These are phyloP conservation scores for Phodopus roborovskii DNA, from an alignment of 2,113 vertebrate genomes.

Conservation along the genomic window DNA sequence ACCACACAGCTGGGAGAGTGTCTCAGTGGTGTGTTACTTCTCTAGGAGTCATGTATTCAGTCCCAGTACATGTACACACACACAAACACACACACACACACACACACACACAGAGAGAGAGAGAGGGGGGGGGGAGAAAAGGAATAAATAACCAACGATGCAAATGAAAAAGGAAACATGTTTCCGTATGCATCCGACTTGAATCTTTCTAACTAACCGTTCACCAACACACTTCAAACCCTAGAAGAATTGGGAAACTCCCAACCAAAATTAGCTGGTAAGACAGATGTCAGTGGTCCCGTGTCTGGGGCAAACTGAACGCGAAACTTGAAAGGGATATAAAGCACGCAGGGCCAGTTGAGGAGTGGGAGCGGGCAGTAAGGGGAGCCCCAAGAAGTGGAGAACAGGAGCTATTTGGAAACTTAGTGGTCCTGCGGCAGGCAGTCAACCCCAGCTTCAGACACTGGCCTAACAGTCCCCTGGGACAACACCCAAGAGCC, in stretches of 20 bases:
- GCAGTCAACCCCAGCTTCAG: conserved; percentile 66
- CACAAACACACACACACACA: not conserved
- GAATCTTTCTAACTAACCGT: not conserved
- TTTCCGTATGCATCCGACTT: not conserved
- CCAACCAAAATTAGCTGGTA: not conserved
- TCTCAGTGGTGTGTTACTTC: not conserved
- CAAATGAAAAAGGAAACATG: not conserved
- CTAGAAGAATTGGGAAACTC: not conserved
- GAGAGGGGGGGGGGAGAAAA: too few relatives aligned
- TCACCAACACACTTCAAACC: not conserved
- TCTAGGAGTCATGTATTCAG: not conserved
- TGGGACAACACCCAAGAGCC: conserved; percentile 48
- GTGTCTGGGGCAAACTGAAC: not conserved
- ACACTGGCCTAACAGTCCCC: conserved; percentile 33
- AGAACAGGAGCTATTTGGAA: not conserved
- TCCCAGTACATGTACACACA: not conserved
- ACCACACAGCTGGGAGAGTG: not conserved
- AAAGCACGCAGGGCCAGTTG: not conserved
- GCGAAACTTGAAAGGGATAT: not conserved
- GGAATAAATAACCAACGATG: not conserved
- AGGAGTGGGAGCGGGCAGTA: not conserved
- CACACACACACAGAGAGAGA: not conserved
- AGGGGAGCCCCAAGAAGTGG: not conserved
- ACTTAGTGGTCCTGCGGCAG: conserved; percentile 25
- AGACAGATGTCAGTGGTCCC: not conserved